phyloP scores from a whole-genome alignment of 1,140 invertebrate genomes.

The Hydropsyche tenuis region DNA sequence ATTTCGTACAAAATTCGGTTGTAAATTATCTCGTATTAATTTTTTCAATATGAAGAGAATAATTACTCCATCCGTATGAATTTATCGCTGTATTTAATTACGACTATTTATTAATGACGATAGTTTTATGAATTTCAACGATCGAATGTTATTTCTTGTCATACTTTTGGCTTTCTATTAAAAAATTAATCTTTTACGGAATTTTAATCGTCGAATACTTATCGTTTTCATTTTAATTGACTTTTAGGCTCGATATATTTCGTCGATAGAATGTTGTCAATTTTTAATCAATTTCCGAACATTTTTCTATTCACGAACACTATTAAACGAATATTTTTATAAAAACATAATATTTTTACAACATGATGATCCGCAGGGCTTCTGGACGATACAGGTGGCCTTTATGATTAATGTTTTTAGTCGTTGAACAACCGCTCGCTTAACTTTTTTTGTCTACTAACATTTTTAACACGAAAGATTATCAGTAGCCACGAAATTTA shows the following conservation, averaged over 20 bases:
- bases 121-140: neutral
- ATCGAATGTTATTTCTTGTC: neutral
- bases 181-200: no score
- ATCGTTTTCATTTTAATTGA: neutral
- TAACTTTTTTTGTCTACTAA: constrained; percentile 4
- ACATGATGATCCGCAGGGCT: constrained; percentile 9
- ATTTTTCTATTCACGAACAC: no score
- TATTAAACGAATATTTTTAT: no score
- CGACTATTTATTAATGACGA: neutral
- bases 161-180: no score
- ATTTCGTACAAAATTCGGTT: neutral
- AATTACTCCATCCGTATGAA: neutral
- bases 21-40: constrained; percentile 11
- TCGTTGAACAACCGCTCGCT: constrained; percentile 15
- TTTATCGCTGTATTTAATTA: constrained; percentile 12
- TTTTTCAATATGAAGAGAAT: constrained; percentile 2
- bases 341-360: neutral
- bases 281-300: no score
- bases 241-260: neutral
- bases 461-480: constrained; percentile 3
- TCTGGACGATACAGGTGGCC: constrained; percentile 27
- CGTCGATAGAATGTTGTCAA: no score
- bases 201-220: neutral
- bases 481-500: constrained; percentile 5
- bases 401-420: constrained; percentile 28